These are phyloP conservation scores for Sarcophaga subvicina DNA, from an alignment of 2,888 invertebrate species.

Conservation along the genomic window DNA sequence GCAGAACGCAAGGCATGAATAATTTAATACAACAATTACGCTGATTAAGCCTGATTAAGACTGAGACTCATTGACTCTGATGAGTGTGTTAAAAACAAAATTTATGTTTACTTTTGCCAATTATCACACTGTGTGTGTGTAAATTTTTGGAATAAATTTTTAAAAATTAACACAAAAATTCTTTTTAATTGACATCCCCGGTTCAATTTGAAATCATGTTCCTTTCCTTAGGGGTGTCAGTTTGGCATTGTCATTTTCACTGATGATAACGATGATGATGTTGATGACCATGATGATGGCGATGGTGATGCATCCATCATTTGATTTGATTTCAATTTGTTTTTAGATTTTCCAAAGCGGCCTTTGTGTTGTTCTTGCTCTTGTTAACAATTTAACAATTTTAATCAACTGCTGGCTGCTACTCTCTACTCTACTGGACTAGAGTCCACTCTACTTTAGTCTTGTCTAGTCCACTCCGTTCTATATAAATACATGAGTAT, in stretches of 20 bases:
- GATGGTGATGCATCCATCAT: slow-evolving; percentile 29
- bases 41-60: slow-evolving; percentile 5
- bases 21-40: slow-evolving; percentile 25
- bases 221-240: slow-evolving; percentile 46
- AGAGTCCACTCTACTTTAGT: slow-evolving; percentile 7
- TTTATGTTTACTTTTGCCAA: neutral
- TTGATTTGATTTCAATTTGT: slow-evolving; percentile 2
- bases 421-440: neutral
- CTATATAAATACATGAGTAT: too few species aligned
- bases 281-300: neutral
- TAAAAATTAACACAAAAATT: slow-evolving; percentile 32
- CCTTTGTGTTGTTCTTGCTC: slow-evolving; percentile 39
- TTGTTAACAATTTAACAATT: slow-evolving; percentile 9
- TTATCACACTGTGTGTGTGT: too few species aligned
- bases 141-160: too few species aligned
- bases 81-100: neutral
- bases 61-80: neutral
- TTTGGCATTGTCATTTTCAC: slow-evolving; percentile 26
- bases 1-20: slow-evolving; percentile 43
- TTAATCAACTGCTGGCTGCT: slow-evolving; percentile 48
- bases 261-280: too few species aligned
- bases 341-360: slow-evolving; percentile 25
- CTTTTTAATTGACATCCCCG: slow-evolving; percentile 64
- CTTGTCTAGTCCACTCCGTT: neutral
- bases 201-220: slow-evolving; percentile 50